Evolutionary conservation across 2,888 invertebrate genomes (phyloP).

Genomic region (Oscheius sp.): DNA sequence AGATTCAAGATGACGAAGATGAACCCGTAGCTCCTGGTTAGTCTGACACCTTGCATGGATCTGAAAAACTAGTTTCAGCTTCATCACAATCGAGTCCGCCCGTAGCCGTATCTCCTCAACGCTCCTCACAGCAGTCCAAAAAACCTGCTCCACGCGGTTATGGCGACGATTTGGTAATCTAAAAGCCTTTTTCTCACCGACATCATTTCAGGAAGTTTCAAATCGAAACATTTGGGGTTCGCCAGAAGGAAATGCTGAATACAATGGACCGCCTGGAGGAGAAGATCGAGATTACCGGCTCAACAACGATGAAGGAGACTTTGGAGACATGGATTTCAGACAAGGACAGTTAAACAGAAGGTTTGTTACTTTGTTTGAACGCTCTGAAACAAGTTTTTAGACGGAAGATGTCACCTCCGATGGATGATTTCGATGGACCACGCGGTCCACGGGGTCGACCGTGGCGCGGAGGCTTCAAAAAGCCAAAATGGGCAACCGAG

Average conservation of each 20-base stretch:
- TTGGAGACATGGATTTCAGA: conserved; percentile 42
- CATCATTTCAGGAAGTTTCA: conserved; percentile 17
- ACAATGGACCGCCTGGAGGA: not conserved
- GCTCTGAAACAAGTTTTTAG: conserved; percentile 26
- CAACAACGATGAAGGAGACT: conserved; percentile 27
- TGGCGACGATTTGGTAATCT: conserved; percentile 33
- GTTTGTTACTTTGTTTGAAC: conserved; percentile 12
- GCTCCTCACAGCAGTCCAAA: conserved; percentile 7
- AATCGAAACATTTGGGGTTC: conserved; percentile 27
- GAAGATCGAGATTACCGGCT: conserved; percentile 39
- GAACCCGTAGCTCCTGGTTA: conserved; percentile 7
- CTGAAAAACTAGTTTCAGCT: conserved; percentile 3
- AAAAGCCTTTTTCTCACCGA: not conserved
- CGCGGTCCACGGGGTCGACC: conserved; percentile 29
- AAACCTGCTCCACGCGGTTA: conserved; percentile 30
- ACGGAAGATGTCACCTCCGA: conserved; percentile 45
- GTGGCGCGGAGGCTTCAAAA: conserved; percentile 41
- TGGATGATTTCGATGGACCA: conserved; percentile 43
- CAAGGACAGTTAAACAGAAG: conserved; percentile 28
- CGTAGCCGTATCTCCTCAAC: not conserved
- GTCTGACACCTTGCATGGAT: not conserved
- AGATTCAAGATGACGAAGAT: conserved; percentile 70
- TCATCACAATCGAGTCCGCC: not conserved
- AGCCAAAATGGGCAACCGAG: conserved; percentile 50
- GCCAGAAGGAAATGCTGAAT: conserved; percentile 9